Conservation (phyloP, 2,888 invertebrate genomes). For the Camponotus fellah region DNA sequence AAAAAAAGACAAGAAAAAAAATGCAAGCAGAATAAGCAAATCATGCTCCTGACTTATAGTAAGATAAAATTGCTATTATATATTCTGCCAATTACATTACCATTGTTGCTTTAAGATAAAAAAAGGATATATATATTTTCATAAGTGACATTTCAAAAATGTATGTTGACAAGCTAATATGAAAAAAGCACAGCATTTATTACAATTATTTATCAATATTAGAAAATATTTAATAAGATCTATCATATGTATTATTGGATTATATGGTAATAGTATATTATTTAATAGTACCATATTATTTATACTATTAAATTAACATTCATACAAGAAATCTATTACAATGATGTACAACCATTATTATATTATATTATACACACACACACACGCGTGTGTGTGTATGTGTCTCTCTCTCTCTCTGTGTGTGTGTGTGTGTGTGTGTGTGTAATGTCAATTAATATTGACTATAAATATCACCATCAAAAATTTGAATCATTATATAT, state of each 20-base stretch:
- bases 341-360: neutral
- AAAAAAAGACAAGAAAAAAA: conserved; percentile 14
- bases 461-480: neutral
- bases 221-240: neutral
- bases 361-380: no score
- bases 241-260: neutral
- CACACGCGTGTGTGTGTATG: no score
- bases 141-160: neutral
- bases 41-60: conserved; percentile 20
- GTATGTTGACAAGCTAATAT: neutral
- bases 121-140: neutral
- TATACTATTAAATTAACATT: no score
- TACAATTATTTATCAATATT: conserved; percentile 5
- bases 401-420: no score
- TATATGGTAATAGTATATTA: neutral
- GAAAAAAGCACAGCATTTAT: conserved; percentile 7
- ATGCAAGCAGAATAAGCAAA: conserved; percentile 6
- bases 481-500: conserved; percentile 10
- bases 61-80: conserved; percentile 3
- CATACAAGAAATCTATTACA: neutral
- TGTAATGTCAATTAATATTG: conserved; percentile 10
- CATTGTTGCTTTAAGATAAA: neutral
- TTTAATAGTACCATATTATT: neutral
- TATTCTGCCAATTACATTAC: neutral
- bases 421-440: neutral